These are phyloP conservation scores for Clarias magur DNA, from an alignment of 2,113 vertebrate genomes.

Conservation along the genomic window DNA sequence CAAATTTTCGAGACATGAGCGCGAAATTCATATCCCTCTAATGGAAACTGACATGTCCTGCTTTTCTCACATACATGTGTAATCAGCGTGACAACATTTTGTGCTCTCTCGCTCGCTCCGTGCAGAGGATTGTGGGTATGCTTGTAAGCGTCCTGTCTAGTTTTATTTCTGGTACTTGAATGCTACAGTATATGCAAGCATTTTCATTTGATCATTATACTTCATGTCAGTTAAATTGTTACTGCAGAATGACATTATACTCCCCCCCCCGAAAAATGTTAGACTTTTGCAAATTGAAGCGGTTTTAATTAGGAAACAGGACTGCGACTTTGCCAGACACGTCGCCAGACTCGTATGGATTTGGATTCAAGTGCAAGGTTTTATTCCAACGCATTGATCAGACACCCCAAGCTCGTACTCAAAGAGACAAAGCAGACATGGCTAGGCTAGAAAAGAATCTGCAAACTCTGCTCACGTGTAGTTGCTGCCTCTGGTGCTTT, in stretches of 20 bases:
- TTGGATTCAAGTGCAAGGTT: neutral
- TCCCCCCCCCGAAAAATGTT: neutral
- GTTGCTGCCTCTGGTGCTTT: neutral
- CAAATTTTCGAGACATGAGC: conserved; percentile 85
- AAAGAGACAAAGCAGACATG: neutral
- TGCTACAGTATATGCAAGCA: neutral
- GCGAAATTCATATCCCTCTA: conserved; percentile 75
- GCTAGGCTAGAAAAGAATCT: neutral
- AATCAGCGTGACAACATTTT: conserved; percentile 13
- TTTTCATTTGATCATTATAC: neutral
- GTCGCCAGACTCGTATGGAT: neutral
- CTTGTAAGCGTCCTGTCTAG: conserved; percentile 46
- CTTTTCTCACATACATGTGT: conserved; percentile 64
- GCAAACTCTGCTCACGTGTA: neutral
- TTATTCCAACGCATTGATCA: neutral
- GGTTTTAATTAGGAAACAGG: neutral
- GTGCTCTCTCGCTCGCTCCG: conserved; percentile 2
- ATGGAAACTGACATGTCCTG: conserved; percentile 82
- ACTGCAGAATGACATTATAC: neutral
- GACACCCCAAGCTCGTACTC: neutral
- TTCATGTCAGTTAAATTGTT: neutral
- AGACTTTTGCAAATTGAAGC: neutral
- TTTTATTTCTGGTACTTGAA: conserved; percentile 19
- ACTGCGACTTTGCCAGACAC: neutral
- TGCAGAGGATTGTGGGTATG: conserved; percentile 38